A percentile compares a stretch with the other conserved stretches of the same genome.
phyloP scores from a whole-genome alignment of 2,888 invertebrate species.

The Nycteola revayana region DNA sequence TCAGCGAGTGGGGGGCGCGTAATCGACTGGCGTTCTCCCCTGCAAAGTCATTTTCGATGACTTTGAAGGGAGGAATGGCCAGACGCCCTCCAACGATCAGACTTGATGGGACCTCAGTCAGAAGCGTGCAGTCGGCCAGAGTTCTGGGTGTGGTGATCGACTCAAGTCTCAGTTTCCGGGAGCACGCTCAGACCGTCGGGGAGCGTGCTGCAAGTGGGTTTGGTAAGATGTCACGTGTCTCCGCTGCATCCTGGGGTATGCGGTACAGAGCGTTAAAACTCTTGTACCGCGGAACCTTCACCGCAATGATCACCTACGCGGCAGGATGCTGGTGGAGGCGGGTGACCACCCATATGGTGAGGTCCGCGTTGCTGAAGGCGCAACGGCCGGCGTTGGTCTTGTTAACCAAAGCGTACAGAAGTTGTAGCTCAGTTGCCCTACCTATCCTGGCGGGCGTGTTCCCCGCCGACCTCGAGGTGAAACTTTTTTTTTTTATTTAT shows the following conservation, averaged over 20 bases:
- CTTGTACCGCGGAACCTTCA: conserved; percentile 3
- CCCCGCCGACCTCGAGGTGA: conserved; percentile 23
- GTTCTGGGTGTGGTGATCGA: conserved; percentile 1
- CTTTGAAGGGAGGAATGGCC: conserved; percentile 6
- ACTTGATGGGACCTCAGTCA: conserved; percentile 1
- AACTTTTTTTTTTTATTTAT: no score
- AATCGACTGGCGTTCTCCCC: conserved; percentile 26
- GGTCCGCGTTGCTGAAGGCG: conserved; percentile 1
- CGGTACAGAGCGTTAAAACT: conserved; percentile 16
- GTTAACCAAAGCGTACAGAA: conserved; percentile 15
- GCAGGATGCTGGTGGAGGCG: conserved; percentile 5
- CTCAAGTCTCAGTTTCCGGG: conserved; percentile 3
- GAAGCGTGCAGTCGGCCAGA: background rate
- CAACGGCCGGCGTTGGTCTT: conserved; percentile 6
- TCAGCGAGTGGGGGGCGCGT: conserved; percentile 16
- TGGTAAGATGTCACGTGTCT: conserved; percentile 31
- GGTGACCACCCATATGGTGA: background rate
- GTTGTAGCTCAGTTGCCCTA: conserved; percentile 3
- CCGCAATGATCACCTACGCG: conserved; percentile 18
- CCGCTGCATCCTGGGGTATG: conserved; percentile 29
- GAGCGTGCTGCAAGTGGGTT: conserved; percentile 20
- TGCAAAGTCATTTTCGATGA: conserved; percentile 20
- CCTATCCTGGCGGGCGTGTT: conserved; percentile 15
- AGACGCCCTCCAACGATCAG: conserved; percentile 1
- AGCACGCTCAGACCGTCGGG: conserved; percentile 19